Conservation (phyloP, 2,797 vertebrate genomes). For the Cirrhinus mrigala region DNA sequence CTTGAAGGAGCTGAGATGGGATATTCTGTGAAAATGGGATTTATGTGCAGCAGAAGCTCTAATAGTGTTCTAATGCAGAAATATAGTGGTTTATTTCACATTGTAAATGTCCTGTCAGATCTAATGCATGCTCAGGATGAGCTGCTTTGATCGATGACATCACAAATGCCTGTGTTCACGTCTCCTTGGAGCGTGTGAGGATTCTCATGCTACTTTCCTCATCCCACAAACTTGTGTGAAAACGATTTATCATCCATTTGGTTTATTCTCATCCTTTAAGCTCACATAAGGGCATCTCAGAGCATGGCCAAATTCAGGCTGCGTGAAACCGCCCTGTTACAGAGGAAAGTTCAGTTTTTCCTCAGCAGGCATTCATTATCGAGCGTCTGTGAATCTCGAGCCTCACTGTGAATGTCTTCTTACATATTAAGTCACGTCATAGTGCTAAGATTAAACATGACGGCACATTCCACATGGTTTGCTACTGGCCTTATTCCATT, state of each 20-base stretch:
- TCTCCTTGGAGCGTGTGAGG: constrained; percentile 25
- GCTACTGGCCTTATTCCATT: neutral
- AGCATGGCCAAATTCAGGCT: neutral
- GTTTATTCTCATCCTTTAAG: neutral
- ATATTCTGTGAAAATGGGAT: neutral
- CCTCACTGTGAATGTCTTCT: constrained; percentile 43
- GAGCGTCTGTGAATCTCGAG: constrained; percentile 30
- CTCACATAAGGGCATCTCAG: neutral
- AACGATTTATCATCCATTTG: constrained; percentile 20
- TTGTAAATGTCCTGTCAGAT: neutral
- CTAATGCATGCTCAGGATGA: neutral
- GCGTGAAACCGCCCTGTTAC: neutral
- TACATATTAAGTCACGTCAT: constrained; percentile 46
- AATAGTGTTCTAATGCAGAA: too few species aligned
- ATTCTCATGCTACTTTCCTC: constrained; percentile 22
- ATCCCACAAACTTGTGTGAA: constrained; percentile 29
- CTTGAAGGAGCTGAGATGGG: neutral
- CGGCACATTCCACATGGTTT: neutral
- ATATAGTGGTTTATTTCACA: neutral
- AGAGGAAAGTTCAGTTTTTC: constrained; percentile 12
- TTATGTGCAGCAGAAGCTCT: neutral
- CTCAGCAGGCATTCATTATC: constrained; percentile 31
- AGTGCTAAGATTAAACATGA: constrained; percentile 42
- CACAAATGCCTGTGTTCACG: constrained; percentile 17
- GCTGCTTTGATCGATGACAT: constrained; percentile 15